These are phyloP conservation scores for Trichacis sp. DNA, from an alignment of 2,888 invertebrate genomes.

Conservation along the genomic window DNA sequence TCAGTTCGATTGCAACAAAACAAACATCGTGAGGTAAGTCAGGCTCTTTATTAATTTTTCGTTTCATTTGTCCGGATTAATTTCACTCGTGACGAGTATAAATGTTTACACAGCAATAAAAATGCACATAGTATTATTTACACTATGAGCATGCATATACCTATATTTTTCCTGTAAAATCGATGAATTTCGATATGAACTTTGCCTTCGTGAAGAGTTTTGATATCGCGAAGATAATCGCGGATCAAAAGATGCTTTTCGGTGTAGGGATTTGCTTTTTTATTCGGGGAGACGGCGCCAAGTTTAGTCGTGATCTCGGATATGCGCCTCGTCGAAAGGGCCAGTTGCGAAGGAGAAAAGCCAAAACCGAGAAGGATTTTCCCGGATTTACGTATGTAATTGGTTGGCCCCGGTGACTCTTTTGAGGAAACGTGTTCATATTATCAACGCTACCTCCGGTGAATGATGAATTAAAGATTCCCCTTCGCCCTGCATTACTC, in stretches of 20 bases:
- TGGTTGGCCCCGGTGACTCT: conserved; percentile 27
- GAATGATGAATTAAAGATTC: not conserved
- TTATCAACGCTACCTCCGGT: not conserved
- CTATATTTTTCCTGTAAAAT: too few relatives aligned
- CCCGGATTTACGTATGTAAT: conserved; percentile 37
- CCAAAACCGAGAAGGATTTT: conserved; percentile 24
- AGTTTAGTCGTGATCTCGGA: conserved; percentile 29
- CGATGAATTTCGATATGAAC: too few relatives aligned
- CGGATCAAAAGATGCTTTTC: conserved; percentile 25
- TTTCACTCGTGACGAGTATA: too few relatives aligned
- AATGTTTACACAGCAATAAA: too few relatives aligned
- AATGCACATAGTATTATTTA: too few relatives aligned
- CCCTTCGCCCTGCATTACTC: not conserved
- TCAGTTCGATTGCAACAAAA: too few relatives aligned
- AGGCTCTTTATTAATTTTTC: too few relatives aligned
- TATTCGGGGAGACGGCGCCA: conserved; percentile 23
- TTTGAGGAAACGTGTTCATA: conserved; percentile 6
- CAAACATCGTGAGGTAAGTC: too few relatives aligned
- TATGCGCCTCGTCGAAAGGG: conserved; percentile 24
- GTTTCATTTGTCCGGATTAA: too few relatives aligned
- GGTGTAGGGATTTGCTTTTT: too few relatives aligned
- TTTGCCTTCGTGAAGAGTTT: conserved; percentile 6
- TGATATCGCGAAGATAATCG: conserved; percentile 25
- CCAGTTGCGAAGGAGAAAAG: conserved; percentile 20
- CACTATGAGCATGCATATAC: too few relatives aligned